Evolutionary conservation across 2,888 invertebrate genomes (phyloP), one percentile per base, ranked within the genome.

Genomic region (Idaea aversata): DNA sequence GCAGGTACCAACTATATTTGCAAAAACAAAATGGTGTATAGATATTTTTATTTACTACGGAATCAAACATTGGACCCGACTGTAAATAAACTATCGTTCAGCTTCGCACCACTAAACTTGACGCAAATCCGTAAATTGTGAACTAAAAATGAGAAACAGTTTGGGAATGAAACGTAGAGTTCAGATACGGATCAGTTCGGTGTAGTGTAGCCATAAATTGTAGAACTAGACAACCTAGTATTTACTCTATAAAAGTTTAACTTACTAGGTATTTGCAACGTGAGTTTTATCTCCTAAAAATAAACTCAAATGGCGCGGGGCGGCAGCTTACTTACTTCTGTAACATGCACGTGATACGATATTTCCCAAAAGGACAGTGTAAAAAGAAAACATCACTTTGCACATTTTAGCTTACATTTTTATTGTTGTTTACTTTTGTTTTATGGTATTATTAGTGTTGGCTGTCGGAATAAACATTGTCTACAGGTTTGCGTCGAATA

Each of bases 211-310:
- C 76, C 74, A 78, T 80, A 79, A 79, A 82, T 80, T 77, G 72
- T 73, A 71, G 69, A 72, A 69, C 72, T 70, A 70, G 72, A 76
- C 73, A 71, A 80, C 77, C 75, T 72, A 75, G 75, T 76, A 73
- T 78, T 73, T 75, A 75, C 74, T 76, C 70, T 74, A 75, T 75
- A 78, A 80, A 80, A 80, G 78, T 80, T 77, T 71, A 81, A 77
- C 68, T 80, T 76, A 71, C 73, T 5, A 13, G 47, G 13, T 77
- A 75, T 78, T 78, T 75, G 75, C 70, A 70, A 75, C 65, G 71
- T 69, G 73, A 70, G 75, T 69, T 78, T 77, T 76, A 76, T 77
- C 72, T 77, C 72, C 72, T 73, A 77, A 71, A 79, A 80, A 79
- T 75, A 78, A 76, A 77, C 75, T 72, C 70, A 74, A 75, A 74